Percentiles rank a stretch among this genome's conserved stretches.
These are phyloP conservation scores for Papilio xuthus DNA, from an alignment of 1,140 invertebrate genomes.

Conservation along the genomic window DNA sequence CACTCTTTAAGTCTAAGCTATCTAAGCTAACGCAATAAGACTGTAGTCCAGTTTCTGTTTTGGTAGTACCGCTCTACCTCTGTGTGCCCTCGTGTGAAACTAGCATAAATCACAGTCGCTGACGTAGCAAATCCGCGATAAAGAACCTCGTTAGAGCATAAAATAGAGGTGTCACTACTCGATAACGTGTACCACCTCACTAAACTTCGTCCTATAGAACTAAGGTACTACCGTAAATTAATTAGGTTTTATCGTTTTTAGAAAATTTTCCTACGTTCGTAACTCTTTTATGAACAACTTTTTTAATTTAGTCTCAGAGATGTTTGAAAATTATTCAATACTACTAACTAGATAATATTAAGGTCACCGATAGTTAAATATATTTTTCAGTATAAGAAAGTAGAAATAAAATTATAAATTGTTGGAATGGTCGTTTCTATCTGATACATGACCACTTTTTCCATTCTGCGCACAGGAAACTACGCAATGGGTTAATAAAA, in stretches of 20 bases:
- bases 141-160: neutral
- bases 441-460: conserved; percentile 24
- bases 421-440: neutral
- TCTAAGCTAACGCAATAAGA: too few species aligned
- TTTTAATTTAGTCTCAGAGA: too few species aligned
- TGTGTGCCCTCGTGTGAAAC: too few species aligned
- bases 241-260: neutral
- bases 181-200: neutral
- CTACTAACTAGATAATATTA: too few species aligned
- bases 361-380: too few species aligned
- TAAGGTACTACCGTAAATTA: neutral
- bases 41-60: too few species aligned
- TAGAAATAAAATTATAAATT: neutral
- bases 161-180: neutral
- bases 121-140: neutral
- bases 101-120: neutral
- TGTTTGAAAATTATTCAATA: too few species aligned
- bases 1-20: too few species aligned
- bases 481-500: conserved; percentile 41
- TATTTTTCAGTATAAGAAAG: neutral
- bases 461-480: conserved; percentile 41
- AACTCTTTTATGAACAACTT: too few species aligned
- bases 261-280: too few species aligned
- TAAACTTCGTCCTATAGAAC: neutral
- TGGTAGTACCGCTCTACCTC: too few species aligned